These are phyloP conservation scores for Lasioglossum zephyrum DNA, from an alignment of 2,888 invertebrate genomes.

Conservation along the genomic window DNA sequence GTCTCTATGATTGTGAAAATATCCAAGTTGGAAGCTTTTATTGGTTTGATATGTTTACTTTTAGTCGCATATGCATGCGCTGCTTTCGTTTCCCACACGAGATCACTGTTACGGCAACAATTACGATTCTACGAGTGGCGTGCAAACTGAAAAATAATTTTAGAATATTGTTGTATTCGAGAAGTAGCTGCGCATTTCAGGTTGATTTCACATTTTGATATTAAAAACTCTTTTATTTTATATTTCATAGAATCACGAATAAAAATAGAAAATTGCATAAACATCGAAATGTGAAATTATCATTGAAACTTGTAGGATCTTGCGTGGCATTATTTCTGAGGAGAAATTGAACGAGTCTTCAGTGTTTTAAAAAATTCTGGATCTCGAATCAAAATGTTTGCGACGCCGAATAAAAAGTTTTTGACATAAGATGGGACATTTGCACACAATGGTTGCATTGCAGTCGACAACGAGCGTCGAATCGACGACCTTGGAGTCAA, in stretches of 20 bases:
- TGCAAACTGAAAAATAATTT: background rate
- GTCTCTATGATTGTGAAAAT: background rate
- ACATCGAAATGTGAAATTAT: too few relatives aligned
- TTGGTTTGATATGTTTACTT: background rate
- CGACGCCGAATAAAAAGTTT: background rate
- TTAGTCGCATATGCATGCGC: background rate
- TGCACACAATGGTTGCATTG: background rate
- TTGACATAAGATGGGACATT: background rate
- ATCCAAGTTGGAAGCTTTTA: background rate
- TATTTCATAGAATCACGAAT: too few relatives aligned
- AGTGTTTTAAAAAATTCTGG: background rate
- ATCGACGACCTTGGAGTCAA: conserved; percentile 55
- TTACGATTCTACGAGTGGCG: background rate
- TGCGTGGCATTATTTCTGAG: too few relatives aligned
- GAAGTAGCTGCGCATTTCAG: background rate
- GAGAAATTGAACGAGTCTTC: background rate
- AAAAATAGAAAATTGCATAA: too few relatives aligned
- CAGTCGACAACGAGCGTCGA: conserved; percentile 58
- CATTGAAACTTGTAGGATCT: too few relatives aligned
- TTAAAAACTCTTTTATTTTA: too few relatives aligned
- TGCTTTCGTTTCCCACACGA: background rate
- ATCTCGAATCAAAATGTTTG: background rate
- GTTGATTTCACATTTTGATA: too few relatives aligned
- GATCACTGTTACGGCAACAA: background rate
- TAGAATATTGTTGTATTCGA: background rate